Evolutionary conservation across 2,797 vertebrate genomes (phyloP).

Genomic region (Anableps anableps): DNA sequence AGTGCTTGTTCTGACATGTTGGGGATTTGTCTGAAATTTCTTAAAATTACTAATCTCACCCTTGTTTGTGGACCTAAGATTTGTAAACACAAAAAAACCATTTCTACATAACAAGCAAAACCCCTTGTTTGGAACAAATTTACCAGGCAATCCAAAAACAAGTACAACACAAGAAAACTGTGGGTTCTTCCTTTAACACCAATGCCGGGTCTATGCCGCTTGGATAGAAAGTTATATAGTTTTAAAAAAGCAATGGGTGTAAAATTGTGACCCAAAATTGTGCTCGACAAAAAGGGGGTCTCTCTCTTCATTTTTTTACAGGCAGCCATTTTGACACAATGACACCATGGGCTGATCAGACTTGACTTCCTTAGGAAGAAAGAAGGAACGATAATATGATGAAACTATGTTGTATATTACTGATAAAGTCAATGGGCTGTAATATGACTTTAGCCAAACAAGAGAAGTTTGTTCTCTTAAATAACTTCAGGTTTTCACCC

Average conservation of each 20-base stretch:
- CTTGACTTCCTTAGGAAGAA: background rate
- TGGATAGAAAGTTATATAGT: background rate
- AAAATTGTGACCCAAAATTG: background rate
- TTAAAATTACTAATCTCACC: background rate
- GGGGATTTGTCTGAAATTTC: background rate
- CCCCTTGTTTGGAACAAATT: background rate
- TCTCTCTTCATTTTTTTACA: background rate
- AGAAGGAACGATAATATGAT: background rate
- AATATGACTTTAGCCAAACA: background rate
- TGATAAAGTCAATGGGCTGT: background rate
- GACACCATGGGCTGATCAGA: background rate
- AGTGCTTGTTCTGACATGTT: background rate
- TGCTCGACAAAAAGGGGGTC: background rate
- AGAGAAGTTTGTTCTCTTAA: background rate
- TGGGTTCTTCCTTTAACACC: background rate
- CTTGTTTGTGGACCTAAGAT: background rate
- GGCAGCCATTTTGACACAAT: background rate
- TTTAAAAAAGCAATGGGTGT: background rate
- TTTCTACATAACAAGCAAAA: background rate
- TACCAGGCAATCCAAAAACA: background rate
- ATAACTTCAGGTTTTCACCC: background rate
- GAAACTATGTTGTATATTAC: background rate
- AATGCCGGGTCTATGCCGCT: background rate
- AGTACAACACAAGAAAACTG: background rate
- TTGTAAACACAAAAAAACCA: background rate